Base-by-base conservation (phyloP, 37 sponge, comb jelly and placozoan genomes). In the Halisarca cf. caerulea region DNA sequence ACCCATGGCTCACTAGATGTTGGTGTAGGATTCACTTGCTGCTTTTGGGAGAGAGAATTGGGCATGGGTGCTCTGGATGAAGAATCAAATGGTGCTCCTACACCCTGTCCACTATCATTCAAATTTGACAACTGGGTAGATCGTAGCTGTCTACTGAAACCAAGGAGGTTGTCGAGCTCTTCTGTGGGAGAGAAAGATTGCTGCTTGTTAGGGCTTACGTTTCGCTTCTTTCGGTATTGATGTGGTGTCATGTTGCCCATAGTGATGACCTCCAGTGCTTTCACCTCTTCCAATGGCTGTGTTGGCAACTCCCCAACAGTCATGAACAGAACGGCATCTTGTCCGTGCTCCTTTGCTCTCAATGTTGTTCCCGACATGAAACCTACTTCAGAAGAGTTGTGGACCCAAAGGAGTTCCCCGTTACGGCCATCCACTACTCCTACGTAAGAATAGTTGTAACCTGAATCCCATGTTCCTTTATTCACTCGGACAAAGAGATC, bases 401-500 rank as follows among this genome's bases (percentile, higher is more conserved):
- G 30, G 11, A 69, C 37, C 95, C 95, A 94, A 8, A 94, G 86
- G 15, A 37, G 36, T 0, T 59, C 35, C 4, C 95, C 95, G 43
- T 72, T 69, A 0, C 20, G 17, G 0, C 95, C 95, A 39, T 94
- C 95, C 59, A 91, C 77, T 18, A 94, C 61, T 36, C 38, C 78
- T 15, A 86, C 24, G n/a, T 79, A 58, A 21, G 95, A 89, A 53
- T 70, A 75, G 15, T 88, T 47, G 73, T 91, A 94, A 58, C 58
- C 57, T 2, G 24, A 55, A 7, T 58, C 55, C 95, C 92, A 91
- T 17, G n/a, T 70, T 18, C 95, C 95, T 15, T 66, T 41, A 71
- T 89, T 91, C 33, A 81, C 70, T 25, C 91, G 79, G 0, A 94
- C 44, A 0, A 94, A 35, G 28, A 91, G 69, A 57, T 94, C 95